Evolutionary conservation across 2,888 invertebrate genomes (phyloP).

Genomic region (Phania funesta): DNA sequence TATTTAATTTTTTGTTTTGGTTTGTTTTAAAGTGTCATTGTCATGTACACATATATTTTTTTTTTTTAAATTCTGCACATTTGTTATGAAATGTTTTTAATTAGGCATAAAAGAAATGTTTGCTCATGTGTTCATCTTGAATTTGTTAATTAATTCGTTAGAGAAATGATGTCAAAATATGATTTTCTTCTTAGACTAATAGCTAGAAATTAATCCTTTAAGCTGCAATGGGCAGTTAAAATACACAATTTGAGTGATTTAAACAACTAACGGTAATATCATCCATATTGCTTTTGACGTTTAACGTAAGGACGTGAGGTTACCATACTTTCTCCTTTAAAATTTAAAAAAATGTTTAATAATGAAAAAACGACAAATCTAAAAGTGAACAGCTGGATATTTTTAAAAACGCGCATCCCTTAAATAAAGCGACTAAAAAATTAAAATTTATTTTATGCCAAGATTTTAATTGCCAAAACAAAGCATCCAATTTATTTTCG

Average conservation of each 20-base stretch:
- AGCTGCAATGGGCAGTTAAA: background rate
- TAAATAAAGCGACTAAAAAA: too few species aligned
- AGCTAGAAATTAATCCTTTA: slow-evolving; percentile 10
- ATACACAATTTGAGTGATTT: background rate
- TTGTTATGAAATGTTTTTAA: slow-evolving; percentile 29
- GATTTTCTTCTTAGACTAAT: slow-evolving; percentile 13
- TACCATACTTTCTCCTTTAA: too few species aligned
- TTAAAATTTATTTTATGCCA: too few species aligned
- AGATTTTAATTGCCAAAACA: too few species aligned
- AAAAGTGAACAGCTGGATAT: too few species aligned
- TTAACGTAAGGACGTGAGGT: too few species aligned
- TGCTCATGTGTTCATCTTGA: slow-evolving; percentile 25
- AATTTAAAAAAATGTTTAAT: too few species aligned
- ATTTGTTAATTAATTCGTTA: slow-evolving; percentile 49
- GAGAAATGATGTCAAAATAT: slow-evolving; percentile 17
- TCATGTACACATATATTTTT: slow-evolving; percentile 27
- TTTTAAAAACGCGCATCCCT: too few species aligned
- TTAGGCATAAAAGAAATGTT: slow-evolving; percentile 14
- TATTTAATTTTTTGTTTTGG: background rate
- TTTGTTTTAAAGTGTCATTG: slow-evolving; percentile 57
- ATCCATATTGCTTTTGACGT: too few species aligned
- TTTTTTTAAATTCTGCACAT: slow-evolving; percentile 16
- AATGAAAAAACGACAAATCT: too few species aligned
- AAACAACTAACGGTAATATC: background rate
- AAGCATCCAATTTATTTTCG: too few species aligned